Base-by-base conservation (phyloP, 2,113 vertebrate genomes). In the Orthonyx spaldingii region DNA sequence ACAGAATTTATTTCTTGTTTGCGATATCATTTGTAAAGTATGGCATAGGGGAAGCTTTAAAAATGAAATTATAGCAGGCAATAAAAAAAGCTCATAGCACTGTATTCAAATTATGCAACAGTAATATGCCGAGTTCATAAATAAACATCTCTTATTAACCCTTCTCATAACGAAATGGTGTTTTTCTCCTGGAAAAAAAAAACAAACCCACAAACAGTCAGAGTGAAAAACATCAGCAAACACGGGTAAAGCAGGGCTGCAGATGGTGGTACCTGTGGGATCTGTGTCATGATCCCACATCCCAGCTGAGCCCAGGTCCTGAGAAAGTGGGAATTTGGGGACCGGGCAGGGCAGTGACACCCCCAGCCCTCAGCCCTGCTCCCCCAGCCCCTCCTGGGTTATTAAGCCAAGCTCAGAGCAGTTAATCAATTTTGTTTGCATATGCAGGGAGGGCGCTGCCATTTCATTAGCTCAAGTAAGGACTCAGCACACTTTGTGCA, bases 1-100 rank as follows among this genome's bases (percentile, higher is more conserved):
- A 97, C 97, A 97, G 97, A 97, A 98, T 98, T 98, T 98, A 98
- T 98, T 98, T 97, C 98, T 98, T 97, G 97, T 98, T 98, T 93
- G 98, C 95, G 97, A 95, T 97, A 97, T 98, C 97, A 98, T 98
- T 98, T 97, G 97, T 97, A 98, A 98, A 98, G 98, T 91, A 97
- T 98, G 98, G 97, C 97, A 94, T 91, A 94, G 96, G 93, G 95
- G 96, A 97, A 97, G 97, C 98, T 98, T 98, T 98, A 98, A 98
- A 98, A 98, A 98, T 97, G 98, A 97, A 98, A 98, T 98, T 98
- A 98, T 97, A 96, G 98, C 96, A 14, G 52, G 98, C 97, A 97
- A 98, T 98, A 98, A 98, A 98, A 94, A 96, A 97, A 94, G 94
- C 97, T 97, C 97, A 91, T 93, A 98, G 98, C 98, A 97, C 97